Evolutionary conservation across 2,888 invertebrate species (phyloP).

Genomic region (Blastobasis adustella): DNA sequence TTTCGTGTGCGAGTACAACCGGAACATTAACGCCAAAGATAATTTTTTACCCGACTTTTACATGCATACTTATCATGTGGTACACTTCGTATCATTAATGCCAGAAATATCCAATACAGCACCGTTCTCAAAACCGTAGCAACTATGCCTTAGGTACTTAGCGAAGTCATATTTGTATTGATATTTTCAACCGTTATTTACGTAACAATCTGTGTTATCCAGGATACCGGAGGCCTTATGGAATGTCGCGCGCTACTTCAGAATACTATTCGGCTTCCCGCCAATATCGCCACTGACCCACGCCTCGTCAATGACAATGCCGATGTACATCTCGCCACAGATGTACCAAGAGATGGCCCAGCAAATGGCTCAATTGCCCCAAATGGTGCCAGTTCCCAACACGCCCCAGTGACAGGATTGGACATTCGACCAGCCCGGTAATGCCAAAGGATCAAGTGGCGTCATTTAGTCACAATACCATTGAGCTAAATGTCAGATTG

Average conservation of each 20-base stretch:
- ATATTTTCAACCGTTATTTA: conserved; percentile 25
- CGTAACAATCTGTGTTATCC: conserved; percentile 37
- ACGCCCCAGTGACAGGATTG: conserved; percentile 57
- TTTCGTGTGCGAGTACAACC: too few species aligned
- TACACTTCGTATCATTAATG: too few species aligned
- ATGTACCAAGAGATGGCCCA: conserved; percentile 35
- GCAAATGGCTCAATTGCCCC: conserved; percentile 22
- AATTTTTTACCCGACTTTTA: too few species aligned
- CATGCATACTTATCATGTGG: too few species aligned
- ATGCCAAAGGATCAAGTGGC: conserved; percentile 57
- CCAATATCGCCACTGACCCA: conserved; percentile 52
- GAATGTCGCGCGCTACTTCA: conserved; percentile 71
- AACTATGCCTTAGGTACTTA: not conserved
- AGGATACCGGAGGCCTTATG: conserved; percentile 72
- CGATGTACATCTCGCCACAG: conserved; percentile 65
- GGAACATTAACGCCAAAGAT: too few species aligned
- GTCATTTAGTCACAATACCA: conserved; percentile 24
- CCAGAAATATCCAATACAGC: too few species aligned
- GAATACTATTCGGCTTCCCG: conserved; percentile 63
- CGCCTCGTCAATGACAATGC: conserved; percentile 57
- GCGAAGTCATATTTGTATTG: conserved; percentile 22
- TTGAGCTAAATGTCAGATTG: conserved; percentile 67
- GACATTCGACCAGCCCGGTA: conserved; percentile 41
- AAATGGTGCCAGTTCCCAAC: conserved; percentile 21
- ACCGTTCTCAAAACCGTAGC: not conserved